These are phyloP conservation scores for Pristionchus mayeri DNA, from an alignment of 2,888 invertebrate species.

Conservation along the genomic window DNA sequence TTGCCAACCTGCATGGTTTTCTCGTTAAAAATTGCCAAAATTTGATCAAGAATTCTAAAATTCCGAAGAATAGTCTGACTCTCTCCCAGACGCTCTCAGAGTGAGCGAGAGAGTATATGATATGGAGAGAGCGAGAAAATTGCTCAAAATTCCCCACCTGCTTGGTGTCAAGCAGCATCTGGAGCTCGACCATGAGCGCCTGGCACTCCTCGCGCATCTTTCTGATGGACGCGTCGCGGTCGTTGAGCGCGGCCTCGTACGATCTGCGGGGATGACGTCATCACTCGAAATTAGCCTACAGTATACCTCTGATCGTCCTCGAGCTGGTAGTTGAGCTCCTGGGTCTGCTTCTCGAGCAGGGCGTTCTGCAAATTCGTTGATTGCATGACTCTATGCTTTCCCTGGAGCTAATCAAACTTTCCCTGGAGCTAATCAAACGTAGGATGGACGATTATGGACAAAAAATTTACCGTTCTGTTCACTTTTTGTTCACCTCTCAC, in stretches of 20 bases:
- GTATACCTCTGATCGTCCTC: constrained; percentile 77
- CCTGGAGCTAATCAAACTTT: no score
- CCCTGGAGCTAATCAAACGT: no score
- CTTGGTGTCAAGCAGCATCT: constrained; percentile 78
- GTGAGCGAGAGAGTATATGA: no score
- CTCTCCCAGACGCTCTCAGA: no score
- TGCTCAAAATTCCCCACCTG: constrained; percentile 63
- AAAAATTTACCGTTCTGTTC: not conserved
- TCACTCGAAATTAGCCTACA: no score
- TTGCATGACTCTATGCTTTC: no score
- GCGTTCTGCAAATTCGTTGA: constrained; percentile 76
- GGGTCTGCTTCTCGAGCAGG: constrained; percentile 78
- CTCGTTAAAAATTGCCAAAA: no score
- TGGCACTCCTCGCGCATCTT: constrained; percentile 73
- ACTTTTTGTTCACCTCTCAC: not conserved
- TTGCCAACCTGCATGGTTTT: no score
- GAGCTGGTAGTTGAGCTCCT: constrained; percentile 78
- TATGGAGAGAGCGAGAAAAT: no score
- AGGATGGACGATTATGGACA: not conserved
- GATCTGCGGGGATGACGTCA: constrained; percentile 54
- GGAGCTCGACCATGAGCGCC: constrained; percentile 76
- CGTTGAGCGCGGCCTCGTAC: constrained; percentile 76
- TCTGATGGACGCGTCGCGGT: constrained; percentile 73
- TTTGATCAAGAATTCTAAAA: no score
- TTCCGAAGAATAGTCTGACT: no score